Evolutionary conservation across 2,797 vertebrate species (phyloP), one percentile per base, ranked within the genome.

Genomic region (Petrocephalus sullivani): DNA sequence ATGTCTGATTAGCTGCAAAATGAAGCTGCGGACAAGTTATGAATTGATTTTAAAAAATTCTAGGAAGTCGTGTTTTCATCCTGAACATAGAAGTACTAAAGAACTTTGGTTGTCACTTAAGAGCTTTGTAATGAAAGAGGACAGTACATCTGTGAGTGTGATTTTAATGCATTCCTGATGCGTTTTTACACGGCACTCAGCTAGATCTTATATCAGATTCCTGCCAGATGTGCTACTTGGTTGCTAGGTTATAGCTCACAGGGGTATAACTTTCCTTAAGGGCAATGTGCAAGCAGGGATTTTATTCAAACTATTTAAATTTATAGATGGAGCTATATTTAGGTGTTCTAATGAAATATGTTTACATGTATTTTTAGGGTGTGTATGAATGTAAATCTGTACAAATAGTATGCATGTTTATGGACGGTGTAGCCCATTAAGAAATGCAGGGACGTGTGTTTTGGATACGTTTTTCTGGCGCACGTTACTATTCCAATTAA

Each of bases 151-250:
- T 54, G n/a, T 54, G 81, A 54, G 49, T 84, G 46, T 84, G 81
- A 23, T 53, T 84, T 53, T 84, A 51, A 84, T 51, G 81, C 81
- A 54, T 51, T 84, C 81, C 75, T 84, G n/a, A 53, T 54, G 81
- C 28, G 19, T 7, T 71, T 49, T 81, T 46, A 49, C 75, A 46
- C 81, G 2, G 19, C 81, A 12, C 49, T 23, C 46, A 28, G 81
- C 81, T 84, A 84, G 21, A 51, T 84, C 46, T 21, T 51, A 53
- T 54, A 84, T 84, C 81, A 28, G 46, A 54, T 84, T 54, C n/a
- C 46, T 9, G 53, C 8, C 46, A 84, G 49, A 84, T 84, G 81
- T 54, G 21, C 49, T 49, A 28, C 46, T 51, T 5, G 12, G 49
- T 49, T 84, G 46, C 41, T 81, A 84, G 9, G n/a, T n/a, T 84